phyloP scores from a whole-genome alignment of 2,888 invertebrate genomes.

The Gryllus longicercus region DNA sequence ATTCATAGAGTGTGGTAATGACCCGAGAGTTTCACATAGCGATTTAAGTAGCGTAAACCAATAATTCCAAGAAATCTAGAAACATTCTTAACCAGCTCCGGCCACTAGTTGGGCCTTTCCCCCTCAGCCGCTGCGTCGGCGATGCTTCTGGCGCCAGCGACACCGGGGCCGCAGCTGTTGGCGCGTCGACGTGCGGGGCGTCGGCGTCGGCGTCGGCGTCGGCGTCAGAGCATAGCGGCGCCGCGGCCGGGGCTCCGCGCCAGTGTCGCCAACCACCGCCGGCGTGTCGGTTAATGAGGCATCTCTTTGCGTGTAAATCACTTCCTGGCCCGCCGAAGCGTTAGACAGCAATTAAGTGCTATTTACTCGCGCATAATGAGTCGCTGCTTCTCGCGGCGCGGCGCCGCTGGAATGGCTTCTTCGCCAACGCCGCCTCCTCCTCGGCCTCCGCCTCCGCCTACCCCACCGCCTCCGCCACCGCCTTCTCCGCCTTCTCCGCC shows the following conservation, averaged over 20 bases:
- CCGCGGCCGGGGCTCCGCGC: neutral
- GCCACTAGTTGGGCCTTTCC: no score
- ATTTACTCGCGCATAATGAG: constrained; percentile 7
- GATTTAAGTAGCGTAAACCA: no score
- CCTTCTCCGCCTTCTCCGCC: no score
- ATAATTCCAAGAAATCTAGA: no score
- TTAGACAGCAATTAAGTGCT: constrained; percentile 17
- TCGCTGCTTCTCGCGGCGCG: neutral
- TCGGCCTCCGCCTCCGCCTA: neutral
- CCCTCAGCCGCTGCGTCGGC: no score
- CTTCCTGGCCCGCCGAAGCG: neutral
- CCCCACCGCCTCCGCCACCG: no score
- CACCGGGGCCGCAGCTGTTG: no score
- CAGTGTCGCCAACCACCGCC: neutral
- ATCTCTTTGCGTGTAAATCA: constrained; percentile 7
- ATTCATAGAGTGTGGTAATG: no score
- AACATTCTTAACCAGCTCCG: no score
- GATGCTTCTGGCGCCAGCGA: no score
- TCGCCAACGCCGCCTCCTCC: neutral
- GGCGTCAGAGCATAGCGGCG: neutral
- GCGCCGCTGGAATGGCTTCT: neutral
- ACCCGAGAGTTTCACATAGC: no score
- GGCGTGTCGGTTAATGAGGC: neutral
- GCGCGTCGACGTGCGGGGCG: no score
- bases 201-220: neutral